Evolutionary conservation across 2,797 vertebrate genomes (phyloP), one percentile per base, ranked within the genome.

Genomic region (Phaenicophaeus curvirostris): DNA sequence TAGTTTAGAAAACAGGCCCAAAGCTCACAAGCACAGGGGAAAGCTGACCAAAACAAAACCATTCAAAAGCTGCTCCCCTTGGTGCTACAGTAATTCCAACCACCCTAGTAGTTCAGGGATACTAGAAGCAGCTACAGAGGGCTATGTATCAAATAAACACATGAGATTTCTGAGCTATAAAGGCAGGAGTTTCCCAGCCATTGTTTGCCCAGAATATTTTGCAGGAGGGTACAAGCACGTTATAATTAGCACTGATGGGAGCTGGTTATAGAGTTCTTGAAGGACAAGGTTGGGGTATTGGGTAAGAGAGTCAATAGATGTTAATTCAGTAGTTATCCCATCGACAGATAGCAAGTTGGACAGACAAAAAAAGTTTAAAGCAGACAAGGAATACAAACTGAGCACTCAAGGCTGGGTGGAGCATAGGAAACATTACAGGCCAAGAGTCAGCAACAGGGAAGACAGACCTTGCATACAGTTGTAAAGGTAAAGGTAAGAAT

Each of bases 321-420:
- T 1, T 63, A 67, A 35, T 37, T 78, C 51, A 69, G 9, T 14
- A 81, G 61, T 21, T 66, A 62, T 76, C 53, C 42, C 48, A 77
- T 5, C 7, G 6, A 42, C 0, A 66, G 7, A 48, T 0, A 66
- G 27, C 39, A 39, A 58, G 62, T 0, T 13, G 23, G 50, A 54
- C 0, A 48, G 50, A 69, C 35, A 66, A 28, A 83, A 46, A 54
- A 84, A 55, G 76, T 13, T 81, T 57, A 73, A 48, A 82, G 61
- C 21, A 46, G 30, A 53, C 54, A 74, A 76, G 93, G 78, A 72
- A 73, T 5, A 87, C 30, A 28, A 54, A 24, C 16, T 4, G 42
- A 72, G 59, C 78, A 25, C 72, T 21, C 5, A 25, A 68, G 55
- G 27, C 48, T 72, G 71, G 62, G 57, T 77, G 66, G 42, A 84